Conservation (phyloP, 2,888 invertebrate species). For the Psylliodes chrysocephalus region DNA sequence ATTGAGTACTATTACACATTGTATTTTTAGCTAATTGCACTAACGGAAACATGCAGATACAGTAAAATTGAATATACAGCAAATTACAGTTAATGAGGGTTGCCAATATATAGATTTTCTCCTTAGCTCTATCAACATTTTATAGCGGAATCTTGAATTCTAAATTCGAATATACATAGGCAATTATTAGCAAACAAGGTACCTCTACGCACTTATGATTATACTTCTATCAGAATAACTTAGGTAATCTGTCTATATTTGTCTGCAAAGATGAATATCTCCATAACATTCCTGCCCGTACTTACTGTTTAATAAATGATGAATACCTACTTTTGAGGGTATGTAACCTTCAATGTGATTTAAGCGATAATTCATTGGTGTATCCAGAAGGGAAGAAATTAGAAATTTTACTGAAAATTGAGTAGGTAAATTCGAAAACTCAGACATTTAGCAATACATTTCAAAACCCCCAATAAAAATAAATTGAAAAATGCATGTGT, state of each 20-base stretch:
- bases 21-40: too few relatives aligned
- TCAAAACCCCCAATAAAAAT: too few relatives aligned
- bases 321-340: constrained; percentile 21
- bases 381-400: neutral
- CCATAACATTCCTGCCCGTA: constrained; percentile 32
- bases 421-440: too few relatives aligned
- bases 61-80: too few relatives aligned
- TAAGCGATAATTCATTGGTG: constrained; percentile 9
- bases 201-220: constrained; percentile 30
- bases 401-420: too few relatives aligned
- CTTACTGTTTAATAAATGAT: constrained; percentile 28
- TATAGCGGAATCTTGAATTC: constrained; percentile 22
- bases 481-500: too few relatives aligned
- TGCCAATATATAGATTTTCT: neutral
- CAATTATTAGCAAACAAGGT: constrained; percentile 16
- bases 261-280: constrained; percentile 33
- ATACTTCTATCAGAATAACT: constrained; percentile 33
- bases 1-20: too few relatives aligned
- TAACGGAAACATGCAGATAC: too few relatives aligned
- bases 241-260: constrained; percentile 41
- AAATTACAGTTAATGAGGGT: neutral
- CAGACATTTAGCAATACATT: too few relatives aligned
- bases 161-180: constrained; percentile 18
- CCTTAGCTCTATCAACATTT: constrained; percentile 7
- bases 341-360: constrained; percentile 10